Conservation (phyloP, 2,797 vertebrate genomes). For the Tauraco hartlaubi region DNA sequence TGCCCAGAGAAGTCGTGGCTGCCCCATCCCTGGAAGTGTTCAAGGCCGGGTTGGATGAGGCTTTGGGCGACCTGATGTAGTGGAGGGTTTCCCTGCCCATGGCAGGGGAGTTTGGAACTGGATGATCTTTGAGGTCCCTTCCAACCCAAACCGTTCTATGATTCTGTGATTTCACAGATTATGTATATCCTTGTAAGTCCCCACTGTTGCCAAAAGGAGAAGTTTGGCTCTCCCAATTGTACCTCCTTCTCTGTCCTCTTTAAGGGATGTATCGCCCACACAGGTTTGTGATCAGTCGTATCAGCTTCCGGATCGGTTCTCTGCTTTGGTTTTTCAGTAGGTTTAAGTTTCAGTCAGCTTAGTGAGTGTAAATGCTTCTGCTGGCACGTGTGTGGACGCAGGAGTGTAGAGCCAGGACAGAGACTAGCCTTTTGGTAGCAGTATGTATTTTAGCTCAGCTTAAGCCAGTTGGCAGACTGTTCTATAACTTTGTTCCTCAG, state of each 20-base stretch:
- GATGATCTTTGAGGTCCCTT: too few relatives aligned
- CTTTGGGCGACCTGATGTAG: too few relatives aligned
- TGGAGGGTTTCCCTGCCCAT: too few relatives aligned
- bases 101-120: too few relatives aligned
- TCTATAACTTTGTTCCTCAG: not conserved
- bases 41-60: too few relatives aligned
- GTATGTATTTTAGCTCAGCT: not conserved
- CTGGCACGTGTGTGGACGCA: not conserved
- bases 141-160: too few relatives aligned
- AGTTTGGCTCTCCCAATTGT: not conserved
- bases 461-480: not conserved
- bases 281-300: not conserved
- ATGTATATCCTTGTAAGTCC: not conserved
- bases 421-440: not conserved
- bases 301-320: not conserved
- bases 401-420: not conserved
- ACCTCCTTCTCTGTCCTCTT: not conserved
- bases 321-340: not conserved
- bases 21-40: too few relatives aligned
- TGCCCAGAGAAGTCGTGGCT: too few relatives aligned
- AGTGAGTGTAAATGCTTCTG: not conserved
- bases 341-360: not conserved
- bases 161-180: not conserved
- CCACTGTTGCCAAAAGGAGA: not conserved
- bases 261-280: not conserved